Evolutionary conservation across 2,888 invertebrate genomes (phyloP), one percentile per base, ranked within the genome.

Genomic region (Luperina nickerlii): DNA sequence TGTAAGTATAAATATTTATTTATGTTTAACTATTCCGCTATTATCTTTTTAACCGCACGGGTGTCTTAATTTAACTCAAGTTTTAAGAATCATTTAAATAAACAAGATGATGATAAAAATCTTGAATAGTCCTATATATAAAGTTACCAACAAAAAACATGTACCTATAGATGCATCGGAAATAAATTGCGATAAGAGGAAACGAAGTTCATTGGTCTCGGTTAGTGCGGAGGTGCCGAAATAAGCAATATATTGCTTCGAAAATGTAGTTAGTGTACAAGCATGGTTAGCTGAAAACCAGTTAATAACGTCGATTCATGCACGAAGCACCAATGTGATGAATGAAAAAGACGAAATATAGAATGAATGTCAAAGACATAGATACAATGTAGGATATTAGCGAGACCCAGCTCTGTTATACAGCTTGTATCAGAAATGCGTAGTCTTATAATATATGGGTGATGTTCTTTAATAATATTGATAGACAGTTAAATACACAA

Each of bases 251-350:
- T 79, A 80, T 89, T 89, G 83, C 83, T 87, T 89, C 63, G 77
- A 85, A 84, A 88, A 79, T 74, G 57, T 83, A 73, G 66, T 89
- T 79, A 74, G 78, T 84, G 71, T 74, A 67, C 6, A 76, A 62
- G 48, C 67, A 82, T 81, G 69, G 80, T 88, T 86, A 83, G 87
- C 83, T 83, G 78, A 71, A 84, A 79, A 85, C 54, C 82, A 76
- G 74, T 76, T 80, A 71, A 71, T 85, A 84, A 89, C 83, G 86
- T 85, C 74, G 78, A 86, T 85, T 82, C 92, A 92, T 92, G 92
- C 92, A 91, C 81, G 87, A 91, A 91, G 90, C 89, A 89, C 85
- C 83, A 89, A 89, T 85, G 87, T 87, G 74, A 87, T 88, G 87
- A 87, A 81, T 79, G 82, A 80, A 79, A 60, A 82, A 67, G 79